Base-by-base conservation (phyloP, 2,888 invertebrate species). In the Xanthia icteritia region DNA sequence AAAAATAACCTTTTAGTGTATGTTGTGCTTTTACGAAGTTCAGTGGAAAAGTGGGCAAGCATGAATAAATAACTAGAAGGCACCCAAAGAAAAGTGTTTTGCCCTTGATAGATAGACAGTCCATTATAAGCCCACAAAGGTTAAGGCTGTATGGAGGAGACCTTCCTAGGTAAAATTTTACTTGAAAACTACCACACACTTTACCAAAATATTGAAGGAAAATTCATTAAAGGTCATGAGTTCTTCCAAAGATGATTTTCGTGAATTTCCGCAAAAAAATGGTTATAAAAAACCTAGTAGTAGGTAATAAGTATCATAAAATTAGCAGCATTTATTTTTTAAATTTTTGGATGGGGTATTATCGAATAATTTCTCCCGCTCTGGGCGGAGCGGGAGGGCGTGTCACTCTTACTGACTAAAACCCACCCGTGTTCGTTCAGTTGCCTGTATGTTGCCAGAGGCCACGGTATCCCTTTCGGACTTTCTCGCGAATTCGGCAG, bases 41-140 rank as follows among this genome's bases (percentile, higher is more conserved):
- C 13, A 4, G 3, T 54, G 8, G 48, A 36, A 79, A 74, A 69
- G 68, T 68, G 63, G 31, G 4, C 31, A 58, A 36, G 17, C 58
- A 80, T 79, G 67, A 80, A 79, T 80, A 65, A 60, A 65, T 74
- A 74, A 80, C 15, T 27, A 58, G 42, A 58, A 80, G 23, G 39
- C 51, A 69, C 36, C 42, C 27, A 69, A 45, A n/a, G 31, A 60
- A 67, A 74, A 68, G 73, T 79, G 80, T 65, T 79, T 65, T 39
- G 58, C 15, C 68, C 81, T 69, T 65, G 27, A 69, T 27, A 65
- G 45, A 76, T 65, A n/a, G 27, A n/a, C 27, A 27, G 64, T 27
- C 54, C 36, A 36, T 63, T 48, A 11, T 73, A 58, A 20, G 31
- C 5, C n/a, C 27, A 20, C 23, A 68, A 56, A 68, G 36, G 64